Conservation (phyloP, 2,888 invertebrate genomes). For the Dynastes grantii region DNA sequence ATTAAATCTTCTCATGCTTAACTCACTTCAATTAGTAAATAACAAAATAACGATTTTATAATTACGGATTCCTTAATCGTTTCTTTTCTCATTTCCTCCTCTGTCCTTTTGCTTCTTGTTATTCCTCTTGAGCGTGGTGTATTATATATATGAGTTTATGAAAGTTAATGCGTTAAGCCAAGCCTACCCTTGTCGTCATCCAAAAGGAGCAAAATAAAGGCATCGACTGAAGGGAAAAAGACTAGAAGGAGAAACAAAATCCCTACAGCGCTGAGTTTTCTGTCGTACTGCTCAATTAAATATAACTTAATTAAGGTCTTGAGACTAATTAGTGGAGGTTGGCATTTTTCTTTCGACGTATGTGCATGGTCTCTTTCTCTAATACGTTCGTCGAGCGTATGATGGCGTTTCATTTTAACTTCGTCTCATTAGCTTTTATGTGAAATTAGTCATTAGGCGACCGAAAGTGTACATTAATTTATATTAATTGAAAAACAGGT, state of each 20-base stretch:
- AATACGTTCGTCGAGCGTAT: conserved; percentile 3
- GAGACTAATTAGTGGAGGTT: conserved; percentile 75
- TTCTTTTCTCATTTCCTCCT: neutral
- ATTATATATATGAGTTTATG: conserved; percentile 45
- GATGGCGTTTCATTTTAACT: conserved; percentile 55
- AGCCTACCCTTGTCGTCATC: conserved; percentile 3
- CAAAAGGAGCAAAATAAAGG: conserved; percentile 45
- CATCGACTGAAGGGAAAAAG: conserved; percentile 55
- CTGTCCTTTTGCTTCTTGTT: conserved; percentile 17
- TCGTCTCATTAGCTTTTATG: conserved; percentile 67
- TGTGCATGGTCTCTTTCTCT: conserved; percentile 22
- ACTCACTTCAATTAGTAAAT: too few species aligned
- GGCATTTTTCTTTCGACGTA: conserved; percentile 53
- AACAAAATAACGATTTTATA: conserved; percentile 49
- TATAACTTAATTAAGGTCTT: conserved; percentile 80
- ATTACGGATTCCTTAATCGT: conserved; percentile 24
- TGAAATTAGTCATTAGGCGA: conserved; percentile 73
- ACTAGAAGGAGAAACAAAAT: conserved; percentile 60
- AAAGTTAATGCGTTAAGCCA: conserved; percentile 43
- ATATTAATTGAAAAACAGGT: conserved; percentile 53
- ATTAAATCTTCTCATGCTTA: too few species aligned
- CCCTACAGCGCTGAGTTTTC: conserved; percentile 61
- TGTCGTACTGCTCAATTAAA: conserved; percentile 74
- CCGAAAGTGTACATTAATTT: conserved; percentile 59
- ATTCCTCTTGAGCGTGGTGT: conserved; percentile 18